Evolutionary conservation across 2,113 vertebrate genomes (phyloP).

Genomic region (Amphiprion ocellaris): DNA sequence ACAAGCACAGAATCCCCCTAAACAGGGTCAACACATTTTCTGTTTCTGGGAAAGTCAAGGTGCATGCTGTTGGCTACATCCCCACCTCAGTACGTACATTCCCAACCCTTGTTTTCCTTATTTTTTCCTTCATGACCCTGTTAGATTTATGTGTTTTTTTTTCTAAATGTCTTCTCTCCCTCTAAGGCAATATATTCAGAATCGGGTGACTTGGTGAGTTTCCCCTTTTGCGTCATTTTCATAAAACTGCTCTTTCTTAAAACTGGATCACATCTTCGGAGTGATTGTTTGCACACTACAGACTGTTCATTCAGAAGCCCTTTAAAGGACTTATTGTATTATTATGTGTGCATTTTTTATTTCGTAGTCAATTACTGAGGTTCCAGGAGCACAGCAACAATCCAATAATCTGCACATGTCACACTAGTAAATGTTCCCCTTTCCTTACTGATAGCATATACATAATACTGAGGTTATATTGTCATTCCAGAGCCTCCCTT

Average conservation of each 20-base stretch:
- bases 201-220: constrained; percentile 86
- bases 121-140: too few relatives aligned
- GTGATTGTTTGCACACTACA: constrained; percentile 4
- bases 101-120: background rate
- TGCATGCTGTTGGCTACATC: constrained; percentile 88
- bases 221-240: constrained; percentile 23
- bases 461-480: background rate
- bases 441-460: background rate
- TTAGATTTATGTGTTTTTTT: background rate
- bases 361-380: too few relatives aligned
- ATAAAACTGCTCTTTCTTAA: background rate
- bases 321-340: too few relatives aligned
- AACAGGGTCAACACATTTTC: constrained; percentile 91
- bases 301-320: background rate
- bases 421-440: too few relatives aligned
- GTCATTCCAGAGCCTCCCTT: constrained; percentile 89
- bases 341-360: too few relatives aligned
- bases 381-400: background rate
- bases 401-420: too few relatives aligned
- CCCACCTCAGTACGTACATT: constrained; percentile 86
- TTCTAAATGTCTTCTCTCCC: constrained; percentile 19
- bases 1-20: constrained; percentile 89
- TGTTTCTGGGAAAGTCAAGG: constrained; percentile 90
- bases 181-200: constrained; percentile 84
- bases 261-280: constrained; percentile 9